These are phyloP conservation scores for Trochalopteron elliotii DNA, from an alignment of 2,113 vertebrate genomes.

Conservation along the genomic window DNA sequence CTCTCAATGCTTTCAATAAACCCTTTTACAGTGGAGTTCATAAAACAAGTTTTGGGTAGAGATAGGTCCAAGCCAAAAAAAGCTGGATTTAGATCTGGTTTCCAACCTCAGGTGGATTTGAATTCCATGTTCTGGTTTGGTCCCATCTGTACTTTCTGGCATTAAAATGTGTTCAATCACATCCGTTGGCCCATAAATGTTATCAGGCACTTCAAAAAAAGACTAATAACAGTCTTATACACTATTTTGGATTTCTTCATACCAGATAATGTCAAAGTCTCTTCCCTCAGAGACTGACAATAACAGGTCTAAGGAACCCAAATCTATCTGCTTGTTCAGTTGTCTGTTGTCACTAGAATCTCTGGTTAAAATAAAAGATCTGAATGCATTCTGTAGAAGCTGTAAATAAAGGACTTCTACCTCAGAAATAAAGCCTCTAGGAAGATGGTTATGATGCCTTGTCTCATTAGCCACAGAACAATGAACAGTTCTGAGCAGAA, in stretches of 20 bases:
- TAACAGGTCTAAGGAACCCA: constrained; percentile 37
- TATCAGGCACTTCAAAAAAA: constrained; percentile 82
- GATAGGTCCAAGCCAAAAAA: constrained; percentile 56
- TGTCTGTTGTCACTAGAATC: constrained; percentile 60
- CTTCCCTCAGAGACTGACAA: constrained; percentile 29
- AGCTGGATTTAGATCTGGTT: constrained; percentile 30
- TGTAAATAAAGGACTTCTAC: constrained; percentile 56
- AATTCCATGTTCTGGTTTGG: constrained; percentile 45
- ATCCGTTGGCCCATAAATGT: constrained; percentile 70
- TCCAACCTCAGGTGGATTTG: constrained; percentile 21
- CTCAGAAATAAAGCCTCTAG: constrained; percentile 66
- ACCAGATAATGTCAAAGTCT: constrained; percentile 36
- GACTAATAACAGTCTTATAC: constrained; percentile 70
- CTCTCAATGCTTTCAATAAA: constrained; percentile 51
- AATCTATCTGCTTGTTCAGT: constrained; percentile 41
- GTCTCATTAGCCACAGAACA: constrained; percentile 13
- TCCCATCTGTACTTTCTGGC: constrained; percentile 64
- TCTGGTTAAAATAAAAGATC: constrained; percentile 54
- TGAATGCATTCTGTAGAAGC: constrained; percentile 56
- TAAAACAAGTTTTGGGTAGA: constrained; percentile 60
- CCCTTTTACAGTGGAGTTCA: constrained; percentile 54
- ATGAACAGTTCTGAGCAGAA: constrained; percentile 43
- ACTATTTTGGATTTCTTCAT: constrained; percentile 30
- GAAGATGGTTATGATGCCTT: constrained; percentile 37
- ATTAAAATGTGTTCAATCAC: constrained; percentile 62